Percentiles rank a stretch among this genome's conserved stretches.
Conservation (phyloP, 2,113 vertebrate species). For the Halichoeres trimaculatus region DNA sequence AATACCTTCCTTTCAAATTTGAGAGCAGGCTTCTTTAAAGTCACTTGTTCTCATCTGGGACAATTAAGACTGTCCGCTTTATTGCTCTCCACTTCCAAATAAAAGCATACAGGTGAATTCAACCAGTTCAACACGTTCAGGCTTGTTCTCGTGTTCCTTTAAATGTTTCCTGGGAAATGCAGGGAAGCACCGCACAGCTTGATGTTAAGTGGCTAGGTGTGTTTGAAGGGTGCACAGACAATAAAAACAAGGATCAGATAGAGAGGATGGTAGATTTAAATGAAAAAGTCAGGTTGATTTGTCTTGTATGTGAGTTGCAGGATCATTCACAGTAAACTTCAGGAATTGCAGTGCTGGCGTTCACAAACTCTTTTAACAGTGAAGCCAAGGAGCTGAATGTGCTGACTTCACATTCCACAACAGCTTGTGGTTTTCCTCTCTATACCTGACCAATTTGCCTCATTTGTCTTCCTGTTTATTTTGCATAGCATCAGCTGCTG, state of each 20-base stretch:
- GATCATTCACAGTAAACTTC: neutral
- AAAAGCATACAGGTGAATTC: neutral
- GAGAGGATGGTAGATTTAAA: neutral
- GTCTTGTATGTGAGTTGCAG: neutral
- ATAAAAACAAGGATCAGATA: neutral
- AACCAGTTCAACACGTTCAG: conserved; percentile 17
- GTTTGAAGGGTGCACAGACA: neutral
- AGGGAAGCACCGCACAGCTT: neutral
- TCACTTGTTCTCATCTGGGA: neutral
- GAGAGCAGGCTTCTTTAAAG: too few relatives aligned
- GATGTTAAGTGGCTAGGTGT: neutral
- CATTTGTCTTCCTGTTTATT: conserved; percentile 71
- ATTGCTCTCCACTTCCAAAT: neutral
- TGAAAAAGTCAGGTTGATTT: neutral
- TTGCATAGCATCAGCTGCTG: conserved; percentile 64
- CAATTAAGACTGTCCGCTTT: neutral
- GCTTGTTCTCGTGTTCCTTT: conserved; percentile 1
- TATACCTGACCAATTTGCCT: conserved; percentile 70
- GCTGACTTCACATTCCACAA: conserved; percentile 78
- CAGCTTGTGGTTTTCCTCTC: conserved; percentile 66
- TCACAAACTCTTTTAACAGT: conserved; percentile 42
- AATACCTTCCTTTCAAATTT: too few relatives aligned
- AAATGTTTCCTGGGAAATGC: neutral
- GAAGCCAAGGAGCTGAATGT: conserved; percentile 37
- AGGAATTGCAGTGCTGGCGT: conserved; percentile 6